Conservation (phyloP, 2,113 vertebrate species). For the Podarcis muralis region DNA sequence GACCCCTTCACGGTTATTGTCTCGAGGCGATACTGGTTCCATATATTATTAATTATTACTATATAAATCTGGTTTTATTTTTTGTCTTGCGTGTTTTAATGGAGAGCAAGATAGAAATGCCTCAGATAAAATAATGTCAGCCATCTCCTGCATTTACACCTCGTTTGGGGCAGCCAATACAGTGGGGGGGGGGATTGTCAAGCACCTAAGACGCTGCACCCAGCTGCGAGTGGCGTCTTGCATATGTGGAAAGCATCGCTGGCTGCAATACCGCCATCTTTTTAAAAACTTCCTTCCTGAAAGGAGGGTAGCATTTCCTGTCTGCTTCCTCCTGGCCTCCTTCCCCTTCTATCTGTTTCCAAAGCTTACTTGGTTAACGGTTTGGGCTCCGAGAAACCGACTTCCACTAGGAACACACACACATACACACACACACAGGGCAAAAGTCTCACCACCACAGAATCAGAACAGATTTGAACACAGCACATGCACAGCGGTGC, state of each 20-base stretch:
- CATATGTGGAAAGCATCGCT: background rate
- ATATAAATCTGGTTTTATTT: too few relatives aligned
- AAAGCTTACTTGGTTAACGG: conserved; percentile 18
- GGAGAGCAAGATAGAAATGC: too few relatives aligned
- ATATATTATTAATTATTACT: too few relatives aligned
- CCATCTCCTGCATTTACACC: background rate
- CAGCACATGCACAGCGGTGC: conserved; percentile 14
- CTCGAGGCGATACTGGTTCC: too few relatives aligned
- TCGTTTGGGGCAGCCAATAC: too few relatives aligned
- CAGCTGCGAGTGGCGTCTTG: background rate
- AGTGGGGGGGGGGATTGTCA: background rate
- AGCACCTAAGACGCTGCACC: background rate
- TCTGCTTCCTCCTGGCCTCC: background rate
- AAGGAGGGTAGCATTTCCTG: conserved; percentile 21
- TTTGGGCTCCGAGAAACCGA: background rate
- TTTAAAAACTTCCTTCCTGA: conserved; percentile 17
- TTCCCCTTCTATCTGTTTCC: background rate
- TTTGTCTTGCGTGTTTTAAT: too few relatives aligned
- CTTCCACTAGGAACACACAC: background rate
- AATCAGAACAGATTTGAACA: conserved; percentile 25
- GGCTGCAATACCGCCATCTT: conserved; percentile 25
- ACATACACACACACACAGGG: background rate
- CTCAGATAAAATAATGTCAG: background rate
- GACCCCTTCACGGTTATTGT: too few relatives aligned
- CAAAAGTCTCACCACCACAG: background rate